These are phyloP conservation scores for Sinella curviseta DNA, from an alignment of 1,140 invertebrate species.

Conservation along the genomic window DNA sequence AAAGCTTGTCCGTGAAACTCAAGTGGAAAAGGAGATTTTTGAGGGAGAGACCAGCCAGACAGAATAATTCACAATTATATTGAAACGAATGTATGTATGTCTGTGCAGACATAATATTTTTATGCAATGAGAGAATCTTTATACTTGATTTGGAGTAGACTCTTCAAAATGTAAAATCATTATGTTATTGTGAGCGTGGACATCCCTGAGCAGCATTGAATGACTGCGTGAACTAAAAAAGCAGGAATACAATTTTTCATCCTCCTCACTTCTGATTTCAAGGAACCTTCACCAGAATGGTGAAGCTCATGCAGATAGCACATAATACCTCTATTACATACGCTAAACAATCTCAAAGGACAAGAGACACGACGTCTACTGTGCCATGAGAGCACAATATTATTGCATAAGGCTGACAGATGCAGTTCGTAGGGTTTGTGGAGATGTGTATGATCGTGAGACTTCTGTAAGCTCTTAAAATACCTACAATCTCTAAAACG, in stretches of 20 bases:
- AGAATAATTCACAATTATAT: too few relatives aligned
- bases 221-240: conserved; percentile 13
- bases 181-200: too few relatives aligned
- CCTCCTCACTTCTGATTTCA: neutral
- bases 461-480: neutral
- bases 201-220: conserved; percentile 4
- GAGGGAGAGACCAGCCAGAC: too few relatives aligned
- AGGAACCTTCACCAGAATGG: neutral
- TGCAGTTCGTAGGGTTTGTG: neutral
- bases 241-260: neutral
- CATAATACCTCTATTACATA: neutral
- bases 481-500: too few relatives aligned
- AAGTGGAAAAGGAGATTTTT: conserved; percentile 4
- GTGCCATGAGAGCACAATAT: neutral
- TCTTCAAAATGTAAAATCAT: conserved; percentile 7
- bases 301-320: neutral
- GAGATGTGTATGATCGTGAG: neutral
- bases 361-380: conserved; percentile 9
- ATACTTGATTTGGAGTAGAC: neutral
- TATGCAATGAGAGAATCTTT: neutral
- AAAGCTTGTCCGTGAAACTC: conserved; percentile 20
- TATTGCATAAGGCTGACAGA: neutral
- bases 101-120: too few relatives aligned
- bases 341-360: neutral
- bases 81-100: too few relatives aligned